A percentile compares a stretch with the other conserved stretches of the same genome.
Conservation (phyloP, 37 sponge, comb jelly and placozoan genomes). For the Petrosia ficiformis region DNA sequence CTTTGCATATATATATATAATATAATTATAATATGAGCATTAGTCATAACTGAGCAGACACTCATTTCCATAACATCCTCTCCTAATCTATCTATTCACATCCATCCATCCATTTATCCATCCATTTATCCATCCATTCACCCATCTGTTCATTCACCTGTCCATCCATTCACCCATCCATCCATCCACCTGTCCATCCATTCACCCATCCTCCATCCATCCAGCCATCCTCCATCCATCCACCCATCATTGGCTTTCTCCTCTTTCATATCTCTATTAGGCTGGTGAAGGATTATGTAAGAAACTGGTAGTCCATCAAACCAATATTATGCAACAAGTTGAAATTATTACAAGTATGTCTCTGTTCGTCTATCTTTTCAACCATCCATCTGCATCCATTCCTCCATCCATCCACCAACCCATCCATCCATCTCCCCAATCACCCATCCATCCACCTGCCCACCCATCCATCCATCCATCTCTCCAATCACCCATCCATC, state of each 20-base stretch:
- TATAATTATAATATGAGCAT: too few relatives aligned
- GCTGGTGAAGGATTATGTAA: constrained; percentile 39
- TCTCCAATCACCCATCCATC: not conserved
- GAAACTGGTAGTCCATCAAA: constrained; percentile 50
- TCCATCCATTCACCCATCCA: not conserved
- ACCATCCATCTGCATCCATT: not conserved
- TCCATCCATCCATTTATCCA: too few relatives aligned
- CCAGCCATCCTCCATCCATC: not conserved
- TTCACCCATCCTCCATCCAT: constrained; percentile 2
- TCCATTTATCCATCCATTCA: too few relatives aligned
- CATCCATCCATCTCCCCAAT: not conserved
- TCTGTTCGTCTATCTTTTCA: not conserved
- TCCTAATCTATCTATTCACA: too few relatives aligned
- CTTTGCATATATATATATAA: too few relatives aligned
- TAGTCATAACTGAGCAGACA: too few relatives aligned
- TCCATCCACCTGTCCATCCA: not conserved
- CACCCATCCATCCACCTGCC: not conserved
- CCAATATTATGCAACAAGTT: constrained; percentile 30
- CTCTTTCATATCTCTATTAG: not conserved
- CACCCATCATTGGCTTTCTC: too few relatives aligned
- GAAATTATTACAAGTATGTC: constrained; percentile 21
- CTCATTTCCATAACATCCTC: too few relatives aligned
- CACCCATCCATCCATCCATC: too few relatives aligned
- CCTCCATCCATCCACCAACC: not conserved
- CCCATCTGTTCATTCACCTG: too few relatives aligned